Percentiles rank a stretch among this genome's conserved stretches.
phyloP scores from a whole-genome alignment of 1,140 invertebrate species.

The Leptopilina clavipes region DNA sequence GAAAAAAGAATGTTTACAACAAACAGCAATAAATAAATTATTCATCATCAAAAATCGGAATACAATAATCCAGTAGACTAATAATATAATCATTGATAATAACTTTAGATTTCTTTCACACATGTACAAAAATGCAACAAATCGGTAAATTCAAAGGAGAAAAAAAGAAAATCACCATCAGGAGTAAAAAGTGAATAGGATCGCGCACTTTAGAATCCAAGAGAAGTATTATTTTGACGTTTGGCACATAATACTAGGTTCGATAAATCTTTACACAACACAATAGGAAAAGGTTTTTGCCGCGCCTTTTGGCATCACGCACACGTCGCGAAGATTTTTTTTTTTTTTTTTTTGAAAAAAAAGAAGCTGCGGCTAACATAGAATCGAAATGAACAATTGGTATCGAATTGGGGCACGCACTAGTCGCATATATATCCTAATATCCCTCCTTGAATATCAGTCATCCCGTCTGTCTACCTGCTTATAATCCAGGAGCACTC shows the following conservation, averaged over 20 bases:
- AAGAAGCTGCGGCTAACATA: neutral
- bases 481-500: slow-evolving; percentile 33
- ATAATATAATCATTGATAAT: neutral
- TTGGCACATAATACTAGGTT: slow-evolving; percentile 29
- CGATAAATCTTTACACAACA: slow-evolving; percentile 29
- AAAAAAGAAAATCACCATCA: too few relatives aligned
- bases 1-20: too few relatives aligned
- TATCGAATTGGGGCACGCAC: slow-evolving; percentile 17
- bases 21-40: too few relatives aligned
- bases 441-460: slow-evolving; percentile 13
- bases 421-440: slow-evolving; percentile 3
- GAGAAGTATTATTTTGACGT: slow-evolving; percentile 31
- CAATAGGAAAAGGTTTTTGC: slow-evolving; percentile 20
- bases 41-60: too few relatives aligned
- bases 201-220: neutral
- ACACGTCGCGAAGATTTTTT: slow-evolving; percentile 14
- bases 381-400: slow-evolving; percentile 32
- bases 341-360: neutral
- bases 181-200: slow-evolving; percentile 2
- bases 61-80: too few relatives aligned
- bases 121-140: too few relatives aligned
- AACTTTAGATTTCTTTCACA: neutral
- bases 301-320: slow-evolving; percentile 29
- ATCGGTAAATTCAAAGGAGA: neutral
- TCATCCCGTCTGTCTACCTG: slow-evolving; percentile 9